These are phyloP conservation scores for Chelmon rostratus DNA, from an alignment of 2,797 vertebrate species.

Conservation along the genomic window DNA sequence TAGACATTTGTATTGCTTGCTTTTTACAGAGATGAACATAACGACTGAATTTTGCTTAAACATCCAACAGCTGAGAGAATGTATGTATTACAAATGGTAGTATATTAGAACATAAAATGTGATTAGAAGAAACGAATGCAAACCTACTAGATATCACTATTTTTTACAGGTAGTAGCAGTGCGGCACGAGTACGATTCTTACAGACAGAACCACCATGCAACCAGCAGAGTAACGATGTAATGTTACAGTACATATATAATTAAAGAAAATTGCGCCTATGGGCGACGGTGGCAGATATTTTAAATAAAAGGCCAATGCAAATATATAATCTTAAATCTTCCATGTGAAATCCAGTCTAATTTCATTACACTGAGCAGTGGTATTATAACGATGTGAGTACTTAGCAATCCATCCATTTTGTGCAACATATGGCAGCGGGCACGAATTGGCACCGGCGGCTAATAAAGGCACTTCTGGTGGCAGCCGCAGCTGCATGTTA, in stretches of 20 bases:
- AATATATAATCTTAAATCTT: constrained; percentile 21
- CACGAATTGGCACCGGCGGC: not conserved
- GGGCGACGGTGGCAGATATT: not conserved
- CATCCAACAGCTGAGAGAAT: not conserved
- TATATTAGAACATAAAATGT: not conserved
- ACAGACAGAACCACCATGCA: not conserved
- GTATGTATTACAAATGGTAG: not conserved
- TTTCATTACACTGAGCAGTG: constrained; percentile 8
- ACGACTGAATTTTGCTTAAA: not conserved
- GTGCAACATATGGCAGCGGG: not conserved
- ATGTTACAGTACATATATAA: not conserved
- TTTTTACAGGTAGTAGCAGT: not conserved
- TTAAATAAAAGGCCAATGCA: not conserved
- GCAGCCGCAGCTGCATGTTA: not conserved
- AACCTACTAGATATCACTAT: not conserved
- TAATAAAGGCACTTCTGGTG: not conserved
- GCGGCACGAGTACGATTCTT: not conserved
- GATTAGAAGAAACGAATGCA: not conserved
- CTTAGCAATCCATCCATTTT: not conserved
- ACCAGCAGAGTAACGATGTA: not conserved
- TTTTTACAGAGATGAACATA: not conserved
- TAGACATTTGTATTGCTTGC: not conserved
- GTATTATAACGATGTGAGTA: constrained; percentile 11
- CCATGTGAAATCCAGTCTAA: constrained; percentile 23
- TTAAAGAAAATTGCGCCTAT: not conserved